Base-by-base conservation (phyloP, 2,113 vertebrate species). In the Rutilus rutilus region DNA sequence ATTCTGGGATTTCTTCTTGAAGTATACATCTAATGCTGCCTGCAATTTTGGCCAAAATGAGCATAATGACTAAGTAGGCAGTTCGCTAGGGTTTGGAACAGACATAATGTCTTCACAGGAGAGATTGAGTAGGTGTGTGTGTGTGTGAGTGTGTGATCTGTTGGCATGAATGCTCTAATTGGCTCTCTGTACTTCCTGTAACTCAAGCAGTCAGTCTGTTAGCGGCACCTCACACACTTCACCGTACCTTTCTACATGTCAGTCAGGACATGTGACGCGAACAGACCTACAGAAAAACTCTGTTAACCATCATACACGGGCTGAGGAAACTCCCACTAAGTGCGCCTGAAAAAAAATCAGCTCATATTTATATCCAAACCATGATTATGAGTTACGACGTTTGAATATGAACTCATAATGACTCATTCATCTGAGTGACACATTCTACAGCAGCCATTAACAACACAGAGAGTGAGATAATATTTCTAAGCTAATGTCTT, bases 401-500 rank as follows among this genome's bases (percentile, higher is more conserved):
- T 73, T 14, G 23, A 73, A 83, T 59, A 57, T 83, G 57, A 83
- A 73, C 21, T 73, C 47, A 33, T 83, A 71, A 73, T 83, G 67
- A 73, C 62, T 65, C 64, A 87, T 78, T 83, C 81, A 42, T 82
- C 85, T 69, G 81, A 82, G 47, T 83, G 86, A 86, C 85, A 86
- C 73, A 7, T 82, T 69, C 80, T 82, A 33, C 64, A 54, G 52
- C 50, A 80, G 84, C 67, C 76, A 60, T 57, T 76, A 87, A 77
- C 80, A 62, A 86, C 78, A 86, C 57, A 76, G 78, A 71, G 25
- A 87, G 79, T 83, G 74, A 82, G 73, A 76, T 87, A 76, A 75
- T 80, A 83, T 76, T 64, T 82, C 62, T 54, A 77, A 42, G 64
- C 60, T 65, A 57, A 69, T 47, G 64, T 86, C 50, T 86, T n/a